These are phyloP conservation scores for Heloderma charlesbogerti DNA, from an alignment of 2,113 vertebrate species.

Conservation along the genomic window DNA sequence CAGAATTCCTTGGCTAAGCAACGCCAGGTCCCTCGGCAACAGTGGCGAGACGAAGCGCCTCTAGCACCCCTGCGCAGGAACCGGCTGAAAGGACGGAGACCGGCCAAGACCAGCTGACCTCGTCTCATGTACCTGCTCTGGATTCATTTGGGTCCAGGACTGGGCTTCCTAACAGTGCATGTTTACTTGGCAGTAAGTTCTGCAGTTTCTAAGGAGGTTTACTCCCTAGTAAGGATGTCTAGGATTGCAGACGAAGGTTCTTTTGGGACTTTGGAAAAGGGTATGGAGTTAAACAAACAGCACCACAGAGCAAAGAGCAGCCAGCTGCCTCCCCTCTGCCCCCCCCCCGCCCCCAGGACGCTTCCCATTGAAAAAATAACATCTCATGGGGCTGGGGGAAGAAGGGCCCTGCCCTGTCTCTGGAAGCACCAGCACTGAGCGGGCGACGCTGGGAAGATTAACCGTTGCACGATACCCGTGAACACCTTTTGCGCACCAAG, in stretches of 20 bases:
- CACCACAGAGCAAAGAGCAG: too few relatives aligned
- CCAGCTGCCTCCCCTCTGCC: too few relatives aligned
- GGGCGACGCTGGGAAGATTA: too few relatives aligned
- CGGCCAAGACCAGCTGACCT: background rate
- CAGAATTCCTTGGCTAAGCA: background rate
- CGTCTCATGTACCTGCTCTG: background rate
- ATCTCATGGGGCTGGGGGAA: too few relatives aligned
- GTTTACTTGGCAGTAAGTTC: background rate
- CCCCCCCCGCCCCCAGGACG: too few relatives aligned
- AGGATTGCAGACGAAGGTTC: background rate
- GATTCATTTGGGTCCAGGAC: background rate
- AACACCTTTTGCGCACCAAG: too few relatives aligned
- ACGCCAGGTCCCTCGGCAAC: background rate
- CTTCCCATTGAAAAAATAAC: too few relatives aligned
- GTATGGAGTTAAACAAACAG: too few relatives aligned
- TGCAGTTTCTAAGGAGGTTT: background rate
- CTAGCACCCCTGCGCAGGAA: background rate
- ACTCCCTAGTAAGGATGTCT: background rate
- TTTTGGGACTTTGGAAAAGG: too few relatives aligned
- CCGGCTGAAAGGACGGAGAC: background rate
- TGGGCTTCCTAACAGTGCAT: background rate
- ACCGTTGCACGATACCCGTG: too few relatives aligned
- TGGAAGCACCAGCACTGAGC: too few relatives aligned
- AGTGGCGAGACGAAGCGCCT: background rate
- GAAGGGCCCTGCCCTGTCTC: too few relatives aligned